Percentiles rank a stretch among this genome's conserved stretches.
These are phyloP conservation scores for Cacoxenus indagator DNA, from an alignment of 2,888 invertebrate genomes.

Conservation along the genomic window DNA sequence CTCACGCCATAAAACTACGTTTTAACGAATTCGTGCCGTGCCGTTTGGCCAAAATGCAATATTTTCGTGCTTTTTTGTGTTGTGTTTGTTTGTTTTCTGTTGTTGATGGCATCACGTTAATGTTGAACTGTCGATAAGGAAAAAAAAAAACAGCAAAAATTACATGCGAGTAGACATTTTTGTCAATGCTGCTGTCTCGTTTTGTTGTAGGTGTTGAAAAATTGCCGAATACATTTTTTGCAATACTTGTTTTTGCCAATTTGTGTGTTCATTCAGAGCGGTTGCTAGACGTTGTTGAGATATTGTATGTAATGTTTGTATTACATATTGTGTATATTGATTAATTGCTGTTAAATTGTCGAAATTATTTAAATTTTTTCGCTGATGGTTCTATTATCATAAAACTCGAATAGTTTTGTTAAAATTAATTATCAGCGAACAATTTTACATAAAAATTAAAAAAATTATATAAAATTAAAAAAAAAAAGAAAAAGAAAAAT, in stretches of 20 bases:
- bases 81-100: neutral
- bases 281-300: neutral
- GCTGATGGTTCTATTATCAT: too few species aligned
- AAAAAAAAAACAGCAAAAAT: neutral
- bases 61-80: neutral
- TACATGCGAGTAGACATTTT: conserved; percentile 4
- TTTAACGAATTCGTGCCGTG: conserved; percentile 13
- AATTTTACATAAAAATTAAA: too few species aligned
- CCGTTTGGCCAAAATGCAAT: conserved; percentile 5
- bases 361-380: neutral
- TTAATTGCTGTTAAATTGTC: conserved; percentile 3
- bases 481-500: too few species aligned
- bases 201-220: conserved; percentile 19
- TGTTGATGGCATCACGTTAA: neutral
- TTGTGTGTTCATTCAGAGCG: neutral
- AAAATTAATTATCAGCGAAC: too few species aligned
- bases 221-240: neutral
- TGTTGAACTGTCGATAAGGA: neutral
- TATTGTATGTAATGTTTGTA: neutral
- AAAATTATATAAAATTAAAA: too few species aligned
- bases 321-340: neutral
- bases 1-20: conserved; percentile 8
- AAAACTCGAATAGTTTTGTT: too few species aligned
- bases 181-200: neutral
- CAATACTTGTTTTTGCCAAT: neutral